A percentile compares a stretch with the other conserved stretches of the same genome.
Evolutionary conservation across 64 coral and sea anemone species (phyloP).

Genomic region (Astreopora myriophthalma): DNA sequence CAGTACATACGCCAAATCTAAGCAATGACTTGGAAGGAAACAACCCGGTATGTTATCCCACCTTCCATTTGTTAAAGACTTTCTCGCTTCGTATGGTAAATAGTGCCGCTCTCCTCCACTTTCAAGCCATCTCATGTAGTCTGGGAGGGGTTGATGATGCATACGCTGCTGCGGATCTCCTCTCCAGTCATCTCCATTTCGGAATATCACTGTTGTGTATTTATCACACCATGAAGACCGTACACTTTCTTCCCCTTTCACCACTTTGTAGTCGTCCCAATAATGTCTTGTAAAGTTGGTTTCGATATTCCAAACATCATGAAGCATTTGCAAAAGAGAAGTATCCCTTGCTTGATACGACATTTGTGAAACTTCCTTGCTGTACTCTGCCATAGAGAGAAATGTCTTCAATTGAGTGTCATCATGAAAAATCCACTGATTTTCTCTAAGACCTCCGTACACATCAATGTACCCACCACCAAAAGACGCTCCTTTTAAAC

Average conservation of each 20-base stretch:
- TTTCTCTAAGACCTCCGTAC: constrained; percentile 4
- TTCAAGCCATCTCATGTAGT: constrained; percentile 55
- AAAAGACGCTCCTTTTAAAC: constrained; percentile 5
- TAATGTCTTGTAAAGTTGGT: neutral
- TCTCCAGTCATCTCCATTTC: constrained; percentile 8
- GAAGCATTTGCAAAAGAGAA: no score
- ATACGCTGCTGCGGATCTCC: neutral
- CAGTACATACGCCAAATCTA: constrained; percentile 41
- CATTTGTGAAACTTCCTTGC: no score
- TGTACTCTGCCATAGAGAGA: no score
- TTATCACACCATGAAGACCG: neutral
- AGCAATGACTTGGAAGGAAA: neutral
- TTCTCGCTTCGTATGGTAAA: constrained; percentile 44
- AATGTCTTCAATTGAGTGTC: neutral
- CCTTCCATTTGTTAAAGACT: neutral
- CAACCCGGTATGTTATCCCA: constrained; percentile 23
- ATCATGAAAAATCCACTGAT: constrained; percentile 62
- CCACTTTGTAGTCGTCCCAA: neutral
- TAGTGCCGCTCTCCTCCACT: constrained; percentile 39
- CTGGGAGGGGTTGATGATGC: constrained; percentile 46
- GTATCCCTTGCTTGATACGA: no score
- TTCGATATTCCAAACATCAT: constrained; percentile 5
- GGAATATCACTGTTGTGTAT: constrained; percentile 35
- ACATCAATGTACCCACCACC: constrained; percentile 5
- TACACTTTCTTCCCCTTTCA: constrained; percentile 13